A percentile compares a stretch with the other conserved stretches of the same genome.
Conservation (phyloP, 2,888 invertebrate species). For the Cataglyphis rosenhaueri region DNA sequence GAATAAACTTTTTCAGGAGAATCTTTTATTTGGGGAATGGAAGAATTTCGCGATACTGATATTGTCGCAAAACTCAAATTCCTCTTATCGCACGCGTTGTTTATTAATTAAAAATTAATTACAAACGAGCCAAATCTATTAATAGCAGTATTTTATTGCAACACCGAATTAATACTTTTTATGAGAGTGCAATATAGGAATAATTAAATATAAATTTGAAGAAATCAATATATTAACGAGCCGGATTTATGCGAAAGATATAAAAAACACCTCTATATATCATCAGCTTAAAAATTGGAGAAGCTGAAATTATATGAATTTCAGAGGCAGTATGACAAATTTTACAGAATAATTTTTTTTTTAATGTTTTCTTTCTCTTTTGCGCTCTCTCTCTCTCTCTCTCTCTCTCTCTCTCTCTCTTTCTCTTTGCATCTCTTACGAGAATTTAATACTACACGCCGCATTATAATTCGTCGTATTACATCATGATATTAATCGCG, state of each 20-base stretch:
- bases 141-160: not conserved
- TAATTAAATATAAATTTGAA: not conserved
- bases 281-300: not conserved
- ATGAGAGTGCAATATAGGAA: not conserved
- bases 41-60: not conserved
- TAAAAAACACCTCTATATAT: not conserved
- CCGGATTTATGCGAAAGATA: not conserved
- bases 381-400: not conserved
- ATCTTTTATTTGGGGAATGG: not conserved
- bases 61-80: not conserved
- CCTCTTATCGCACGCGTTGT: not conserved
- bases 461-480: constrained; percentile 13
- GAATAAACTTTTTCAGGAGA: not conserved
- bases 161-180: not conserved
- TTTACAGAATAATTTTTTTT: not conserved
- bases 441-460: constrained; percentile 23
- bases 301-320: not conserved
- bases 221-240: not conserved
- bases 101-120: not conserved
- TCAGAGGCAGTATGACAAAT: not conserved
- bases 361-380: not conserved
- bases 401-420: not conserved
- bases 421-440: not conserved
- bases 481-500: constrained; percentile 28
- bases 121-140: not conserved